phyloP scores from a whole-genome alignment of 2,113 vertebrate genomes.

The Columba janthina region DNA sequence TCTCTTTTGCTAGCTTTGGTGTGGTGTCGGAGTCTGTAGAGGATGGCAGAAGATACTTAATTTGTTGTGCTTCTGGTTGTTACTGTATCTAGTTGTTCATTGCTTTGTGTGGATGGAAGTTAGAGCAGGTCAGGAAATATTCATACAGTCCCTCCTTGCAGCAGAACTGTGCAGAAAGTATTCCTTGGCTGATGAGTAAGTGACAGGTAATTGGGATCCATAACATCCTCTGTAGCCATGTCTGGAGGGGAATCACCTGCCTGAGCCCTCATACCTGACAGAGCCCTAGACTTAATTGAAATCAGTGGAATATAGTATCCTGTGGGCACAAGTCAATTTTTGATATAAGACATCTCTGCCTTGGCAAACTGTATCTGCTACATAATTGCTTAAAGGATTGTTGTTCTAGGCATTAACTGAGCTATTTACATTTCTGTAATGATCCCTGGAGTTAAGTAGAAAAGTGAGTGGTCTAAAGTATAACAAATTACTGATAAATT shows the following conservation, averaged over 20 bases:
- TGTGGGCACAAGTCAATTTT: not conserved
- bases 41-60: not conserved
- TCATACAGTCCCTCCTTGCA: not conserved
- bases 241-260: not conserved
- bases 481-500: not conserved
- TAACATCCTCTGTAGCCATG: not conserved
- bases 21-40: not conserved
- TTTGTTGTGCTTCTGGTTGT: not conserved
- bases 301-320: not conserved
- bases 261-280: fast-evolving
- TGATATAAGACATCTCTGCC: not conserved
- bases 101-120: not conserved
- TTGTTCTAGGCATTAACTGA: not conserved
- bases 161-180: not conserved
- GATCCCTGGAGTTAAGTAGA: not conserved
- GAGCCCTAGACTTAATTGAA: not conserved
- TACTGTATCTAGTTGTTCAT: not conserved
- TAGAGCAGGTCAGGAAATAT: not conserved
- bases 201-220: not conserved
- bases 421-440: not conserved
- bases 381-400: not conserved
- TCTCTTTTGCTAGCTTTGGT: not conserved
- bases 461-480: not conserved
- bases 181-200: not conserved
- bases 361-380: not conserved